phyloP scores from a whole-genome alignment of 2,888 invertebrate genomes.

The Microctonus brassicae region DNA sequence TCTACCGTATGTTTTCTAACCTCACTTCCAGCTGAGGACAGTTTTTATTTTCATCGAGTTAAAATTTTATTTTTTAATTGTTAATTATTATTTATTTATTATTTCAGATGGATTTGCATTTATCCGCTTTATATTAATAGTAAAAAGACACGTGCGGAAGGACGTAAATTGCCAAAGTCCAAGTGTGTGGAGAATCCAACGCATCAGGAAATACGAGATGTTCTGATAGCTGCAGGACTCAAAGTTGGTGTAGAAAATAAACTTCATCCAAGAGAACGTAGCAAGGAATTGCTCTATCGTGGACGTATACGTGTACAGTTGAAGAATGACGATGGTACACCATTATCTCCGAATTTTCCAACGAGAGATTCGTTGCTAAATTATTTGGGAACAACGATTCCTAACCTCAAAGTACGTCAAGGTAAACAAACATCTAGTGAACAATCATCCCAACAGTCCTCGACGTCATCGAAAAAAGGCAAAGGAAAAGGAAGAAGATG shows the following conservation, averaged over 20 bases:
- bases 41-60: neutral
- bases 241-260: constrained; percentile 93
- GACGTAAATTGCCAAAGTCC: constrained; percentile 85
- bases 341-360: constrained; percentile 79
- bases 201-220: constrained; percentile 94
- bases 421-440: constrained; percentile 70
- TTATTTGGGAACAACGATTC: constrained; percentile 87
- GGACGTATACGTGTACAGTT: constrained; percentile 95
- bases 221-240: constrained; percentile 85
- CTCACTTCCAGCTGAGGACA: constrained; percentile 35
- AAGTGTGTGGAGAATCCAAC: constrained; percentile 96
- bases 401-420: constrained; percentile 88
- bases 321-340: constrained; percentile 89
- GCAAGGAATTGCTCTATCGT: constrained; percentile 86
- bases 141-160: constrained; percentile 91
- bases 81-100: constrained; percentile 8
- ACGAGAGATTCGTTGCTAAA: constrained; percentile 83
- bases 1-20: constrained; percentile 45
- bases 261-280: constrained; percentile 89
- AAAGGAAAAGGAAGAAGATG: constrained; percentile 70
- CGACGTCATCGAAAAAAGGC: constrained; percentile 63
- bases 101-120: constrained; percentile 90
- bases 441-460: constrained; percentile 62
- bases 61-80: neutral
- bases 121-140: constrained; percentile 97